These are phyloP conservation scores for Ischnura elegans DNA, from an alignment of 2,888 invertebrate genomes.

Conservation along the genomic window DNA sequence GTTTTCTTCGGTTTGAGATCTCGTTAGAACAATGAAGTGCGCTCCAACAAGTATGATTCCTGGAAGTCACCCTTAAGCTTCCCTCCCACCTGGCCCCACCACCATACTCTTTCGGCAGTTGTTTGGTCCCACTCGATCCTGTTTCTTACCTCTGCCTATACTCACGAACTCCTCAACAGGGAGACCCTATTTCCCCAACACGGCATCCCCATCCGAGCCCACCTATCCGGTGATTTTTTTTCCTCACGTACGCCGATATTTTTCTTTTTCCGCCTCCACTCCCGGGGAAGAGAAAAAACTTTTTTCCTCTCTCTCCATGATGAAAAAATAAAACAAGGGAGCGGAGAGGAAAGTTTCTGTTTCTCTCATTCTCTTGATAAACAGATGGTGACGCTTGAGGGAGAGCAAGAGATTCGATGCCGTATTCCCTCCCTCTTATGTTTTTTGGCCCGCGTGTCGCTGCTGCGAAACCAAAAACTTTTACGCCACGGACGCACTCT, in stretches of 20 bases:
- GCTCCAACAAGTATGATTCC: slow-evolving; percentile 1
- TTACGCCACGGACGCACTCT: slow-evolving; percentile 21
- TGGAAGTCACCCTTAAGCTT: neutral
- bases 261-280: neutral
- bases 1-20: neutral
- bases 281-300: neutral
- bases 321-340: slow-evolving; percentile 43
- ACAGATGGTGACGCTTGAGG: slow-evolving; percentile 48
- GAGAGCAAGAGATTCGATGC: slow-evolving; percentile 10
- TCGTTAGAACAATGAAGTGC: neutral
- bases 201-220: neutral
- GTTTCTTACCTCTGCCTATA: neutral
- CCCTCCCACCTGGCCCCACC: neutral
- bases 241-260: slow-evolving; percentile 46
- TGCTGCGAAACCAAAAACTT: slow-evolving; percentile 22
- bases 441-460: slow-evolving; percentile 20
- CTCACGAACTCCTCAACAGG: too few species aligned
- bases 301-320: slow-evolving; percentile 19
- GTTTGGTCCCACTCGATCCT: neutral
- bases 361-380: slow-evolving; percentile 34
- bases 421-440: slow-evolving; percentile 26
- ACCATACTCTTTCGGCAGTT: neutral
- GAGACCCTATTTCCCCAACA: neutral
- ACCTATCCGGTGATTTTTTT: neutral
- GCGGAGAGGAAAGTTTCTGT: slow-evolving; percentile 10